Evolutionary conservation across 2,797 vertebrate genomes (phyloP).

Genomic region (Phoxinus dragarum): DNA sequence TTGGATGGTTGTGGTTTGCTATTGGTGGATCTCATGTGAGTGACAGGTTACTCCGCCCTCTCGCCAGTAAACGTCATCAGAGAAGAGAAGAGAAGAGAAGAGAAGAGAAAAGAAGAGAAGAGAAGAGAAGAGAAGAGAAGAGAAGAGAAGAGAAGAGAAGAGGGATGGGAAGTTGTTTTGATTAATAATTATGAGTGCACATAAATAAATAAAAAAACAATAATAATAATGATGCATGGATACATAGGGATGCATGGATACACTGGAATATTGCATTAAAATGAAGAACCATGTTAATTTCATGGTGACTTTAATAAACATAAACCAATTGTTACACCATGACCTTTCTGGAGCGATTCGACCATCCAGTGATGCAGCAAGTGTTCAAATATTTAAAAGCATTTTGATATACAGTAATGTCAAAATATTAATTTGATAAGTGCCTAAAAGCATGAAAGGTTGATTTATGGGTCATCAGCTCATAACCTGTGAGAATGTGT

Average conservation of each 20-base stretch:
- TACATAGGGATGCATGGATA: too few relatives aligned
- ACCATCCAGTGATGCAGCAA: slow-evolving; percentile 7
- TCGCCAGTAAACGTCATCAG: not conserved
- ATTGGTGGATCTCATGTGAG: not conserved
- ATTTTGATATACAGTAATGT: not conserved
- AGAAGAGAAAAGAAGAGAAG: too few relatives aligned
- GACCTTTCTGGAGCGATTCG: not conserved
- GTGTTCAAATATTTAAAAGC: not conserved
- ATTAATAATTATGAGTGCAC: not conserved
- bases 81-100: not conserved
- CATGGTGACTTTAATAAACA: not conserved
- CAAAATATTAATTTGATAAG: not conserved
- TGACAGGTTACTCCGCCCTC: not conserved
- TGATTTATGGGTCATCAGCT: not conserved
- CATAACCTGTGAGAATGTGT: not conserved
- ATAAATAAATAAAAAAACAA: not conserved
- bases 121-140: too few relatives aligned
- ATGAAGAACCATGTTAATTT: not conserved
- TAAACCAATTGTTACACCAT: not conserved
- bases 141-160: too few relatives aligned
- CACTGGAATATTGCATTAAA: not conserved
- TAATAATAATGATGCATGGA: not conserved
- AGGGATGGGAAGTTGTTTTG: not conserved
- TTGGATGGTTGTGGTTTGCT: not conserved
- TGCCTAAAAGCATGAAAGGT: not conserved